Conservation (phyloP, 2,888 invertebrate species). For the Hydroisotoma schaefferi region DNA sequence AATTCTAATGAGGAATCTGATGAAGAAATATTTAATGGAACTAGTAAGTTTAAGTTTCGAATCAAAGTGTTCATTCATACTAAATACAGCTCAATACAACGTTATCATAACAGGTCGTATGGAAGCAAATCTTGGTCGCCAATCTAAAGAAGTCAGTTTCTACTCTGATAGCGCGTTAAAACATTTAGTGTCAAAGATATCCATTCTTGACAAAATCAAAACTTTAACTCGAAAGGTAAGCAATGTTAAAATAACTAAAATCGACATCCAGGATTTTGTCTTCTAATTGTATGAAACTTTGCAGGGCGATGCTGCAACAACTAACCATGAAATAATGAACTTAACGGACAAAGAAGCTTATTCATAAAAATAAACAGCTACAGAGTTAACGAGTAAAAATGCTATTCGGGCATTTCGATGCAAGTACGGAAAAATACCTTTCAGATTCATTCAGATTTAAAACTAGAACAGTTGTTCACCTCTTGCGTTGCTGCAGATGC, state of each 20-base stretch:
- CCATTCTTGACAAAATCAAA: slow-evolving; percentile 47
- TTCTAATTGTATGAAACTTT: background rate
- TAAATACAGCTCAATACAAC: background rate
- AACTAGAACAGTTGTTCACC: too few species aligned
- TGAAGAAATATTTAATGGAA: slow-evolving; percentile 20
- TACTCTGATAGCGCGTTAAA: slow-evolving; percentile 44
- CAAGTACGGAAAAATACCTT: too few species aligned
- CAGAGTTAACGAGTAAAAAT: background rate
- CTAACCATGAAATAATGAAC: slow-evolving; percentile 52
- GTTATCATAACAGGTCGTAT: slow-evolving; percentile 19
- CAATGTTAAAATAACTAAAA: background rate
- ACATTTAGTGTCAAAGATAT: slow-evolving; percentile 44
- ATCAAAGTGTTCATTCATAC: background rate
- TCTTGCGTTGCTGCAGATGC: too few species aligned
- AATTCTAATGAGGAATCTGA: slow-evolving; percentile 55
- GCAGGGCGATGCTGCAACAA: slow-evolving; percentile 42
- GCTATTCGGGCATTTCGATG: too few species aligned
- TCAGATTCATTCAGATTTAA: too few species aligned
- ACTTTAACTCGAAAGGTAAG: slow-evolving; percentile 48
- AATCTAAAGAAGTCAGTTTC: slow-evolving; percentile 46
- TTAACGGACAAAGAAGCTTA: slow-evolving; percentile 50
- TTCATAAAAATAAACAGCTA: too few species aligned
- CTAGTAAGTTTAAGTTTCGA: background rate
- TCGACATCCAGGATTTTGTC: background rate
- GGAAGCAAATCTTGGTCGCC: slow-evolving; percentile 30